These are phyloP conservation scores for Helleia helle DNA, from an alignment of 2,888 invertebrate species.

Conservation along the genomic window DNA sequence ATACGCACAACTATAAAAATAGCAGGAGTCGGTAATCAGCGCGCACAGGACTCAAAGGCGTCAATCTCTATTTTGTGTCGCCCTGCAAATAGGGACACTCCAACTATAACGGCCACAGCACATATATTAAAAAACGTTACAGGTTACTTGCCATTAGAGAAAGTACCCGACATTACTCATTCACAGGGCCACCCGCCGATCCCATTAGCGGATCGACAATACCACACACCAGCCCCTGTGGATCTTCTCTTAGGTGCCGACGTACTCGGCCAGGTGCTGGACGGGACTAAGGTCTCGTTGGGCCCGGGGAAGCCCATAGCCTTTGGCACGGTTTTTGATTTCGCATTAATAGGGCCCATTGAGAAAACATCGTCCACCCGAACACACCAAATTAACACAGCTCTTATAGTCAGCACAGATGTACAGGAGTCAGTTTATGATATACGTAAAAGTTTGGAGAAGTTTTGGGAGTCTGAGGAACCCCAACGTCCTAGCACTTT, in stretches of 20 bases:
- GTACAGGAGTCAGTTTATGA: too few species aligned
- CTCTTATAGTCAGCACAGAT: too few species aligned
- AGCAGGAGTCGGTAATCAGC: too few species aligned
- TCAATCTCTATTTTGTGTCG: neutral
- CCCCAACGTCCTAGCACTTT: neutral
- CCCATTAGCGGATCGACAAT: neutral
- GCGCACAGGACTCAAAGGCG: neutral
- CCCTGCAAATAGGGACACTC: neutral
- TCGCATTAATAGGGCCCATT: neutral
- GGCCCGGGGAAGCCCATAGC: neutral
- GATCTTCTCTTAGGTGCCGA: neutral
- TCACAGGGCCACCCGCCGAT: too few species aligned
- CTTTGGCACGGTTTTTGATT: constrained; percentile 1
- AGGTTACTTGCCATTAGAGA: neutral
- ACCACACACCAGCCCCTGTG: neutral
- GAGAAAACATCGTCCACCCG: neutral
- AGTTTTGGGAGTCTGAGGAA: too few species aligned
- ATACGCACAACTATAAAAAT: too few species aligned
- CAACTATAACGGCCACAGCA: neutral
- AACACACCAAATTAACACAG: neutral
- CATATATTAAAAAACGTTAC: neutral
- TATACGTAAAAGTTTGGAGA: too few species aligned
- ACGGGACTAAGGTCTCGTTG: neutral
- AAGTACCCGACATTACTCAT: neutral
- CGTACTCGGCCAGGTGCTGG: neutral